Base-by-base conservation (phyloP, 2,797 vertebrate species). In the Sebastes variabilis region DNA sequence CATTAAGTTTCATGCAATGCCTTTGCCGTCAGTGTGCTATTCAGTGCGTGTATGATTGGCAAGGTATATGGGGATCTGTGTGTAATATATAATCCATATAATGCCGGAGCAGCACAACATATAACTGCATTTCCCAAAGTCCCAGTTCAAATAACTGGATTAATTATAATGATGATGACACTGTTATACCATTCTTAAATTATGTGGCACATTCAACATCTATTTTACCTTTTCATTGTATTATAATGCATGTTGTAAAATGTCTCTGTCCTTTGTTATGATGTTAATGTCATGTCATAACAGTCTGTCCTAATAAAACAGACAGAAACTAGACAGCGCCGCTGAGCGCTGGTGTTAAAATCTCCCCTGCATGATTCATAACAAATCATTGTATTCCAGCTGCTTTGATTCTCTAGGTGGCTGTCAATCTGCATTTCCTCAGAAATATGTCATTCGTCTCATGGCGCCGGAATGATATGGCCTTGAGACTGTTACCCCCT, bases 341-440 rank as follows among this genome's bases (percentile, higher is more conserved):
- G 12, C 68, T 16, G 73, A 64, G 72, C 5, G 67, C 67, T 18
- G 65, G 46, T 27, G 68, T 71, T 79, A 76, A 58, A 32, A 22
- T 66, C 80, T 12, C 38, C 67, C 68, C 81, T 42, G 73, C 81
- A 72, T 85, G 85, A 83, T 89, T 87, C 80, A 88, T 73, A 87
- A 87, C 87, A 92, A 88, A 88, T 91, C 70, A 81, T 76, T 81
- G 78, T 79, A 84, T 91, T 86, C 30, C 83, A 66, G 34, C 79
- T 30, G 77, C 81, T 90, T 89, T 88, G 80, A 85, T 88, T 92
- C 80, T 81, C 82, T 27, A 24, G 79, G 71, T 80, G 81, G 70
- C 82, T 92, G 93, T 93, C 92, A 87, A 89, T 92, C 87, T 87
- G 78, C 30, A 83, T 94, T 91, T 86, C 68, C 77, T 75, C 66